Evolutionary conservation across 2,797 vertebrate genomes (phyloP), one percentile per base, ranked within the genome.

Genomic region (Bucorvus abyssinicus): DNA sequence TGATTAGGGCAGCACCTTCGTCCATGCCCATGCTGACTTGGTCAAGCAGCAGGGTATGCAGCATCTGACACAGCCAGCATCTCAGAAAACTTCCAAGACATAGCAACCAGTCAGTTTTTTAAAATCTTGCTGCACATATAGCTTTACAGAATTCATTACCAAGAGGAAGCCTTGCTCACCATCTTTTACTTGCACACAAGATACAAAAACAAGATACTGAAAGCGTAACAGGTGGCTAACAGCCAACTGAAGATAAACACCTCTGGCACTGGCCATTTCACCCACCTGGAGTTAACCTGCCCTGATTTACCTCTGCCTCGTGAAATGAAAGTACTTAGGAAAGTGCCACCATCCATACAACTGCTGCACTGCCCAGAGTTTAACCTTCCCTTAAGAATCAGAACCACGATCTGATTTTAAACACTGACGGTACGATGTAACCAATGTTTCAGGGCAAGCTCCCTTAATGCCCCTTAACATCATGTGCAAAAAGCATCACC

Each of bases 1-100:
- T 38, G 18, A 49, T 2, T 2, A 36, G 29, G 45, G 53, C 65
- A 81, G 56, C 1, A 0, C 27, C 22, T 83, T 73, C 3, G 0
- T 12, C 30, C 42, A 38, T 0, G 1, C 22, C 38, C 53, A 9
- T 59, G 57, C 52, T 7, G 20, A 32, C 44, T 57, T 20, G 29
- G 36, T 42, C 22, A 56, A 53, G 56, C 71, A 74, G 76, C 30
- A 60, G 14, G 20, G 20, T 45, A 52, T 10, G 47, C 47, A 60
- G 27, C 22, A 81, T 14, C 26, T 55, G 53, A 61, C 2, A 0
- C 17, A 34, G 34, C 38, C 57, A 79, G 9, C 52, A 47, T 14
- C 30, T 57, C 73, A 47, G 52, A 85, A 84, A 64, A 70, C 32
- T 19, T 63, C 38, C 23, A 53, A 57, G 45, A 30, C 32, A 44